Conservation (phyloP, 2,797 vertebrate species). For the Amniataba percoides region DNA sequence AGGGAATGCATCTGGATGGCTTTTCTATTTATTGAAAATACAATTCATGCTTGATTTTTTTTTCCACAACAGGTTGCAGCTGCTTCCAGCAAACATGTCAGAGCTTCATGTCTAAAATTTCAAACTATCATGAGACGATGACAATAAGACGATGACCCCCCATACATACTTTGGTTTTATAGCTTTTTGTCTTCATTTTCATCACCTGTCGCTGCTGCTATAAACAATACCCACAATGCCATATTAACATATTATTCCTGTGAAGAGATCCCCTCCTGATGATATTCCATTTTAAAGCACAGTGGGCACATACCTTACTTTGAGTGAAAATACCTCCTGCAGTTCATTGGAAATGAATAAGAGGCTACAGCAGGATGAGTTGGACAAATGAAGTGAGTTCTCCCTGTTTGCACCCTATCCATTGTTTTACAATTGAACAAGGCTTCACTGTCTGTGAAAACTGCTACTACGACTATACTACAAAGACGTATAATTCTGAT, state of each 20-base stretch:
- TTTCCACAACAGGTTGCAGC: not conserved
- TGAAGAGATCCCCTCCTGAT: too few species aligned
- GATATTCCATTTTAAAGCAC: too few species aligned
- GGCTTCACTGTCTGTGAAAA: not conserved
- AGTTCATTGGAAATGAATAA: not conserved
- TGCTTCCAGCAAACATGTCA: not conserved
- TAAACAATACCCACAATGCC: not conserved
- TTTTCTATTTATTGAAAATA: not conserved
- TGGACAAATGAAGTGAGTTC: too few species aligned
- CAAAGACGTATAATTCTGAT: too few species aligned
- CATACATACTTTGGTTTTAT: not conserved
- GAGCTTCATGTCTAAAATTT: too few species aligned
- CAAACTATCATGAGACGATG: too few species aligned
- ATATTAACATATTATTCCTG: not conserved
- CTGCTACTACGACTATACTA: too few species aligned
- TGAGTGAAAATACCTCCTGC: not conserved
- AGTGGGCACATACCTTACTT: not conserved
- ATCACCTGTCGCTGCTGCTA: not conserved
- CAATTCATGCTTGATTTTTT: not conserved
- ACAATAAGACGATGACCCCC: not conserved
- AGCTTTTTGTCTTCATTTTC: not conserved
- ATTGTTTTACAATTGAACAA: not conserved
- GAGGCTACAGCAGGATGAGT: too few species aligned
- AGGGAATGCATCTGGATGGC: not conserved
- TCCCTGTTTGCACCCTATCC: too few species aligned